Evolutionary conservation across 2,797 vertebrate species (phyloP), one percentile per base, ranked within the genome.

Genomic region (Sarcophilus harrisii): DNA sequence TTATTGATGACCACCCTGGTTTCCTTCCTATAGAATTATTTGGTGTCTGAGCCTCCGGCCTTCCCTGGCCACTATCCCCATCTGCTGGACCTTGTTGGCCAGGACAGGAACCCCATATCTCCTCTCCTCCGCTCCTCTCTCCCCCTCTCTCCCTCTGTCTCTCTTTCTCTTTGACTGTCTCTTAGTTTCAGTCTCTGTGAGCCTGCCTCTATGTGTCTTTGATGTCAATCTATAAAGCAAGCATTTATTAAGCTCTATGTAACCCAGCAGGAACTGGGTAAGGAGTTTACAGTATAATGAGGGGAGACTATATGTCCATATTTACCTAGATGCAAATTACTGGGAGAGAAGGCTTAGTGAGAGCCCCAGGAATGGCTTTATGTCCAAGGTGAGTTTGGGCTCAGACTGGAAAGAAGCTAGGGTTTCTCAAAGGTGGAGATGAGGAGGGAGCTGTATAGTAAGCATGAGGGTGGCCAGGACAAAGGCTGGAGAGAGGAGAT

Each of bases 11-110:
- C 66, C n/a, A 73, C n/a, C 32, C 18, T 73, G 66, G 16, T 38
- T 16, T 73, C n/a, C 66, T 81, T 81, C 66, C 66, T 81, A 81
- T 81, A 81, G 66, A 81, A 81, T 21, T 38, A 81, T 81, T 9
- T 81, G 66, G 18, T 45, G 28, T 81, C n/a, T 81, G 66, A 38
- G 18, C 18, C n/a, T 38, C n/a, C 24, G n/a, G 66, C n/a, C 66
- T 81, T 81, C n/a, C n/a, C 66, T 81, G 66, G 66, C 66, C 66
- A 38, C 66, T 81, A 81, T 81, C 66, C 18, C 66, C 66, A 81
- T 81, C 66, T 81, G n/a, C 66, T 81, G 66, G 66, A 45, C 66
- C 66, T 81, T 81, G n/a, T 81, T 81, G 66, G 66, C 66, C 66
- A 81, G n/a, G n/a, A 81, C 66, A 81, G 66, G 49, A 55, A 55